Conservation (phyloP, 2,113 vertebrate species). For the Proterorhinus semilunaris region DNA sequence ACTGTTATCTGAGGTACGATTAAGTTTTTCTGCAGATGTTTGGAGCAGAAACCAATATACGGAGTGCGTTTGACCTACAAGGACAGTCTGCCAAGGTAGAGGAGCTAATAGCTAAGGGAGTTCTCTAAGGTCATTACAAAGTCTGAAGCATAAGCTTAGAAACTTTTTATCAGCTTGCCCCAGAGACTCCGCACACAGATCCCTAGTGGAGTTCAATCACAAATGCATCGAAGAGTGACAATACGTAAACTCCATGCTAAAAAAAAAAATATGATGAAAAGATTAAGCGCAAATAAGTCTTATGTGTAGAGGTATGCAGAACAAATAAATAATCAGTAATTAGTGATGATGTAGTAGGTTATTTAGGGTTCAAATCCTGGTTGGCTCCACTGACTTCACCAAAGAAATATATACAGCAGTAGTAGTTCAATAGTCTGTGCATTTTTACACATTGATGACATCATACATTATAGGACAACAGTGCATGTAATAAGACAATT, state of each 20-base stretch:
- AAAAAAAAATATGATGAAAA: slow-evolving; percentile 25
- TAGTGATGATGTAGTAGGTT: background rate
- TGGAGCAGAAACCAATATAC: background rate
- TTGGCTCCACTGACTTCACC: too few relatives aligned
- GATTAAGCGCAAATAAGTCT: background rate
- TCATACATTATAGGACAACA: background rate
- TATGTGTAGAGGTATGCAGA: too few relatives aligned
- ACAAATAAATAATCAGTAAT: background rate
- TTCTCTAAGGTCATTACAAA: slow-evolving; percentile 63
- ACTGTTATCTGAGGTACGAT: background rate
- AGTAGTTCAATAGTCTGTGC: too few relatives aligned
- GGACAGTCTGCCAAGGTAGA: slow-evolving; percentile 52
- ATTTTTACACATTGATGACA: too few relatives aligned
- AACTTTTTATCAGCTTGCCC: slow-evolving; percentile 45
- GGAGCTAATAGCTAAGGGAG: slow-evolving; percentile 66
- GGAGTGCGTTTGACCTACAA: slow-evolving; percentile 61
- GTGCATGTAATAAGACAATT: background rate
- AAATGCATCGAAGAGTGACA: slow-evolving; percentile 37
- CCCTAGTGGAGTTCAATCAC: slow-evolving; percentile 42
- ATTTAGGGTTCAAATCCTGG: background rate
- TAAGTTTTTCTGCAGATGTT: background rate
- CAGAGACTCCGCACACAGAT: slow-evolving; percentile 39
- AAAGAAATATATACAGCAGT: too few relatives aligned
- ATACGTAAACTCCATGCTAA: slow-evolving; percentile 49
- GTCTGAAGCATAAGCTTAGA: slow-evolving; percentile 51